Percentiles rank a stretch among this genome's conserved stretches.
Conservation (phyloP, 1,140 invertebrate species). For the Vanessa tameamea region DNA sequence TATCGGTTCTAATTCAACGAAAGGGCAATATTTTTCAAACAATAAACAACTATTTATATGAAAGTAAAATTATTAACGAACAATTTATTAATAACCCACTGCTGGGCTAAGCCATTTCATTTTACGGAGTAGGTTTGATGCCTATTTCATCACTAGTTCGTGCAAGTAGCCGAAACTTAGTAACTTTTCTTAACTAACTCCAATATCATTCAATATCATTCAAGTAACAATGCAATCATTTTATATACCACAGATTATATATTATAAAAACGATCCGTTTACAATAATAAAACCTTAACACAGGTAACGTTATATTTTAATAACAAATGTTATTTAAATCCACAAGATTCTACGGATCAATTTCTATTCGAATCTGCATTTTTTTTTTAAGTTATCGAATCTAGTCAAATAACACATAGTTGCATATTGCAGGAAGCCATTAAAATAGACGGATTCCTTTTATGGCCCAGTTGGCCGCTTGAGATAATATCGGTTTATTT, state of each 20-base stretch:
- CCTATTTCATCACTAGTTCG: too few relatives aligned
- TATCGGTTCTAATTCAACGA: constrained; percentile 74
- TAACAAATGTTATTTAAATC: neutral
- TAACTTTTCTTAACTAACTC: too few relatives aligned
- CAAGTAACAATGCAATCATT: too few relatives aligned
- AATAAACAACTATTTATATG: neutral
- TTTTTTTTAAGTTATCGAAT: neutral
- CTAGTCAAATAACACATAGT: constrained; percentile 51
- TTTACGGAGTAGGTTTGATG: too few relatives aligned
- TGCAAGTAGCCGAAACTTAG: too few relatives aligned
- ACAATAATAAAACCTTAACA: too few relatives aligned
- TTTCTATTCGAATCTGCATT: neutral
- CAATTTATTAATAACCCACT: too few relatives aligned
- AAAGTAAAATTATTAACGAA: too few relatives aligned
- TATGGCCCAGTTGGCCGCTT: constrained; percentile 73
- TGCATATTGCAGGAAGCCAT: constrained; percentile 72
- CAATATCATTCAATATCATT: too few relatives aligned
- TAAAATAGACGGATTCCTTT: constrained; percentile 80
- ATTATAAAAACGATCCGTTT: too few relatives aligned
- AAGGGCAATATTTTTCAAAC: constrained; percentile 38
- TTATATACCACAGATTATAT: too few relatives aligned
- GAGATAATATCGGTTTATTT: constrained; percentile 79
- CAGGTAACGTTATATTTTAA: neutral
- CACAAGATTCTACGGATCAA: neutral
- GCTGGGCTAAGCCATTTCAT: too few relatives aligned